Base-by-base conservation (phyloP, 1,140 invertebrate species). In the Papilio polyxenes region DNA sequence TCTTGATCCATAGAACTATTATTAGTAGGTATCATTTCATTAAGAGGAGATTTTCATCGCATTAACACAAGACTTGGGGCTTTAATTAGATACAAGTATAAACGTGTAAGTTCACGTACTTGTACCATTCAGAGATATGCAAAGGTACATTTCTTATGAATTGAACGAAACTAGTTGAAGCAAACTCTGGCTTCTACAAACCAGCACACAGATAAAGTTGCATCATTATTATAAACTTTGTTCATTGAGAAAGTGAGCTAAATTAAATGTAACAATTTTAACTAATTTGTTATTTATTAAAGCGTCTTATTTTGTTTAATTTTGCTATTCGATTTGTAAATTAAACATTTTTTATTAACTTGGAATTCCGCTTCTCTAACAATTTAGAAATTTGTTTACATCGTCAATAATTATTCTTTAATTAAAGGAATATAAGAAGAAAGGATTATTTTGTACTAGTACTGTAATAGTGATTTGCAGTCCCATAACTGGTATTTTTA, bases 31-130 rank as follows among this genome's bases (percentile, higher is more conserved):
- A 9, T 65, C 7, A 23, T 65, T 65, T 65, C 20, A 65, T 0
- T 23, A 59, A 15, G 76, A 53, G 76, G 13, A 78, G 59, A 78
- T 78, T 59, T 78, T 78, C 59, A 78, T 78, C 76, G 51, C 76
- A 78, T 78, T 78, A 76, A 10, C 48, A 10, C 76, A 37, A 40
- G 37, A 62, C 53, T 79, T 62, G 40, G 17, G 11, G 48, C 37
- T 75, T 75, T 75, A 40, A n/a, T 75, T 48, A n/a, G 31, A 4
- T 31, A 48, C 74, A 59, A 20, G 17, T 59, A 59, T n/a, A 59
- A 17, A 59, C 40, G 17, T 44, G 37, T 75, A 44, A 7, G 40
- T 44, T 11, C 31, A 20, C 75, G 17, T 76, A 65, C 62, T 23
- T 65, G 23, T 65, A 65, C 62, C 23, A 31, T 59, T 59, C 56